phyloP scores from a whole-genome alignment of 2,888 invertebrate species.

The Ophion obscuratus region DNA sequence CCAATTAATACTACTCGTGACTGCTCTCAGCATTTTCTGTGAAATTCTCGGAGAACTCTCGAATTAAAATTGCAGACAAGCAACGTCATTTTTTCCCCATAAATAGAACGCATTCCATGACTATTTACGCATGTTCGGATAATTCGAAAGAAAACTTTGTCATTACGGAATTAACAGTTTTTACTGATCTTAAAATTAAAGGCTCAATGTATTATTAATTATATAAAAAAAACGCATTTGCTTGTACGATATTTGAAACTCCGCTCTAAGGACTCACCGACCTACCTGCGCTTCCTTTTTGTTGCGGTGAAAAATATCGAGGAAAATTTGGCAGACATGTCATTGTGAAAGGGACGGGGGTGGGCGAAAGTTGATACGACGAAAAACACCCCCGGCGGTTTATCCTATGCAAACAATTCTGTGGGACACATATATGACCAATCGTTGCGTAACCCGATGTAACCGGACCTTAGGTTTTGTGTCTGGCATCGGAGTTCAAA shows the following conservation, averaged over 20 bases:
- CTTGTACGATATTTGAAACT: background rate
- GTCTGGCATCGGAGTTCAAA: constrained; percentile 56
- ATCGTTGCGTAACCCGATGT: constrained; percentile 75
- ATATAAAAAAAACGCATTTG: too few relatives aligned
- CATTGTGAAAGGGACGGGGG: constrained; percentile 13
- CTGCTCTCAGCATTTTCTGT: background rate
- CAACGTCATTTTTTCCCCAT: too few relatives aligned
- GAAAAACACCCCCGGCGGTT: constrained; percentile 69
- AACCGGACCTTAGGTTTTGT: constrained; percentile 73
- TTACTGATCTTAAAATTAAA: too few relatives aligned
- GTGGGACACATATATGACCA: constrained; percentile 49
- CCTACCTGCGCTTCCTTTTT: background rate
- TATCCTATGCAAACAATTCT: constrained; percentile 74
- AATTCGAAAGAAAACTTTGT: too few relatives aligned
- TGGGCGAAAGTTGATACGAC: constrained; percentile 31
- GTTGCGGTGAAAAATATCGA: background rate
- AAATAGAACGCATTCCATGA: too few relatives aligned
- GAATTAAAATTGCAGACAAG: background rate
- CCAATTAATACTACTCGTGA: constrained; percentile 32
- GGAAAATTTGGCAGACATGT: constrained; percentile 17
- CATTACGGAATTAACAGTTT: too few relatives aligned
- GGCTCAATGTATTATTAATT: background rate
- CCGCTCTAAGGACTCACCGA: background rate
- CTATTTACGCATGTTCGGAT: too few relatives aligned
- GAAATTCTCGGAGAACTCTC: background rate